phyloP scores from a whole-genome alignment of 2,113 vertebrate genomes.

The Conger conger region DNA sequence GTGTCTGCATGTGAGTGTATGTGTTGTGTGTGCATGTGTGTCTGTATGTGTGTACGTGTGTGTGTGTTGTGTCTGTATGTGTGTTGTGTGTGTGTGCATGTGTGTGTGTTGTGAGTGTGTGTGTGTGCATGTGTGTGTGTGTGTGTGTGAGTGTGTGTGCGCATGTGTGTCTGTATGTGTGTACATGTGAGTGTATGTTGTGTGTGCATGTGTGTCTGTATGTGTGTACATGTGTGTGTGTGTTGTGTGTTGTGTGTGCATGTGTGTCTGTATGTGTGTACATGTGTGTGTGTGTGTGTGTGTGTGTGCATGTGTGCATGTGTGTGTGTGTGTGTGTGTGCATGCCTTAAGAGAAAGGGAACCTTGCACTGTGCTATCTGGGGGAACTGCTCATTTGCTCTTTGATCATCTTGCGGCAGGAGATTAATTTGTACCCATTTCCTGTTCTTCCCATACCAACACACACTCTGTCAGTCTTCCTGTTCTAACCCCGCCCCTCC shows the following conservation, averaged over 20 bases:
- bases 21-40: too few species aligned
- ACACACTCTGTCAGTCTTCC: not conserved
- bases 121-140: too few species aligned
- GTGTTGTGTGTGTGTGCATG: too few species aligned
- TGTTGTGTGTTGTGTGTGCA: conserved; percentile 15
- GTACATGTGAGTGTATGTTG: too few species aligned
- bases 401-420: conserved; percentile 24
- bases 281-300: conserved; percentile 44
- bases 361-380: not conserved
- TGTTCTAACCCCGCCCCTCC: not conserved
- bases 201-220: too few species aligned
- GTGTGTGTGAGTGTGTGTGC: too few species aligned
- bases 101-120: too few species aligned
- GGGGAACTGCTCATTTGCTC: conserved; percentile 9
- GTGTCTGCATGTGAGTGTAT: too few species aligned
- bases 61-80: too few species aligned
- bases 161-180: too few species aligned
- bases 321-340: conserved; percentile 44
- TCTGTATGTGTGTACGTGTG: too few species aligned
- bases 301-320: conserved; percentile 34
- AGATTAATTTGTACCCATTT: conserved; percentile 35
- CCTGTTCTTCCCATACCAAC: conserved; percentile 26
- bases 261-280: conserved; percentile 44
- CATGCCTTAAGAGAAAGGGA: not conserved
- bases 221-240: not conserved